Evolutionary conservation across 2,797 vertebrate species (phyloP), one percentile per base, ranked within the genome.

Genomic region (Otolemur crassicaudatus): DNA sequence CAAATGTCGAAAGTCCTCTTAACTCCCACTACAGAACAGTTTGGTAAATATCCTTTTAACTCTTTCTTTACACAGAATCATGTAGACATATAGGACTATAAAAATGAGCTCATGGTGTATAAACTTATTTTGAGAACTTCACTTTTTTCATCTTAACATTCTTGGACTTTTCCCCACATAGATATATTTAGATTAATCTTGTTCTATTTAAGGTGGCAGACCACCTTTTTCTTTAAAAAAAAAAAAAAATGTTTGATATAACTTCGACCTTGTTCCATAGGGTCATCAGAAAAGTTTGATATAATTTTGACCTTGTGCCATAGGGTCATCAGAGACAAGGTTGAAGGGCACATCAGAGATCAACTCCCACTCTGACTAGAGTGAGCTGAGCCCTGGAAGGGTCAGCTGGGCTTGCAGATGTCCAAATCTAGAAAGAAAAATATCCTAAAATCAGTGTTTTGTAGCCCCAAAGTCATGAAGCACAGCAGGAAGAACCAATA

Each of bases 81-180:
- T 27, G 40, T 70, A 86, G 56, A 40, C 63, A 81, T 20, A 40
- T 77, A 46, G 29, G 73, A 25, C 34, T 72, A 53, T 87, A 9
- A 83, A 72, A 58, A 46, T 34, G 20, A 79, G 3, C 7, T 93
- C n/a, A 61, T 79, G 25, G 5, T 88, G 0, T 67, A n/a, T 40
- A 53, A 20, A 72, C 13, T 93, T 93, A 34, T 70, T 95, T 94
- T 87, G 23, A 22, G 90, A 85, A 1, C 69, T 73, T 93, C 67
- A 2, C 23, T 58, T 89, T 87, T 91, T 73, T 77, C n/a, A 60
- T 67, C 31, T 95, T 84, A 80, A 40, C 34, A 77, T 90, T 23
- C 29, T 94, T 90, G 49, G 61, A 23, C 65, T 86, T 75, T 90
- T 83, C 13, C 58, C 31, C 16, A 22, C 31, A 53, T 91, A 75